These are phyloP conservation scores for Colletes latitarsis DNA, from an alignment of 1,140 invertebrate genomes.

Conservation along the genomic window DNA sequence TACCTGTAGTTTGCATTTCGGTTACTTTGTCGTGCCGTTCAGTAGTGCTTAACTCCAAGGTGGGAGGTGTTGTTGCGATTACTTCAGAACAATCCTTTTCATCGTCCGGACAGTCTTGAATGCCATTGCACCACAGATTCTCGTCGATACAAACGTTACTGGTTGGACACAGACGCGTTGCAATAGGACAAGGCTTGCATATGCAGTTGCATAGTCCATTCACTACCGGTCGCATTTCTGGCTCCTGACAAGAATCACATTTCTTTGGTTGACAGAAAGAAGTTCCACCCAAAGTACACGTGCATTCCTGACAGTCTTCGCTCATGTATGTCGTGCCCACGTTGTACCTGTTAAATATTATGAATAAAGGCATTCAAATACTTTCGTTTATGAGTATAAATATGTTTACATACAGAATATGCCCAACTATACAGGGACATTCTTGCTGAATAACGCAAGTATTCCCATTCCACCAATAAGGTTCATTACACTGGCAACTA, in stretches of 20 bases:
- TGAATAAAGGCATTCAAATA: too few species aligned
- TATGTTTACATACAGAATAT: slow-evolving; percentile 82
- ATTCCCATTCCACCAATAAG: slow-evolving; percentile 86
- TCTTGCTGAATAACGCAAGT: slow-evolving; percentile 85
- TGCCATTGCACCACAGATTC: slow-evolving; percentile 89
- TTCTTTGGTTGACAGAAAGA: slow-evolving; percentile 85
- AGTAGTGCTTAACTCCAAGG: background rate
- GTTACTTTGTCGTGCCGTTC: background rate
- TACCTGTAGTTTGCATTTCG: slow-evolving; percentile 5
- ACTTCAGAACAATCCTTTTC: slow-evolving; percentile 85
- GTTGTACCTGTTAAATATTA: slow-evolving; percentile 82
- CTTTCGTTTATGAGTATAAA: background rate
- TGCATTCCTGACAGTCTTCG: slow-evolving; percentile 88
- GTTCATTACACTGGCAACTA: slow-evolving; percentile 78
- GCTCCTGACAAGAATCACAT: slow-evolving; percentile 84
- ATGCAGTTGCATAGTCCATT: slow-evolving; percentile 86
- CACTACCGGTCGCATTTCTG: slow-evolving; percentile 80
- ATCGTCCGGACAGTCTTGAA: slow-evolving; percentile 92
- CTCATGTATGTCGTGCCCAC: slow-evolving; percentile 86
- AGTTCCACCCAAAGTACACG: slow-evolving; percentile 88
- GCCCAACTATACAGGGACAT: slow-evolving; percentile 89
- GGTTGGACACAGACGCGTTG: slow-evolving; percentile 86
- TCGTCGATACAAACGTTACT: slow-evolving; percentile 88
- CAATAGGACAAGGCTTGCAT: slow-evolving; percentile 87
- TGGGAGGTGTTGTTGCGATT: background rate